Conservation (phyloP, 2,888 invertebrate genomes). For the Eucera pruinosa region DNA sequence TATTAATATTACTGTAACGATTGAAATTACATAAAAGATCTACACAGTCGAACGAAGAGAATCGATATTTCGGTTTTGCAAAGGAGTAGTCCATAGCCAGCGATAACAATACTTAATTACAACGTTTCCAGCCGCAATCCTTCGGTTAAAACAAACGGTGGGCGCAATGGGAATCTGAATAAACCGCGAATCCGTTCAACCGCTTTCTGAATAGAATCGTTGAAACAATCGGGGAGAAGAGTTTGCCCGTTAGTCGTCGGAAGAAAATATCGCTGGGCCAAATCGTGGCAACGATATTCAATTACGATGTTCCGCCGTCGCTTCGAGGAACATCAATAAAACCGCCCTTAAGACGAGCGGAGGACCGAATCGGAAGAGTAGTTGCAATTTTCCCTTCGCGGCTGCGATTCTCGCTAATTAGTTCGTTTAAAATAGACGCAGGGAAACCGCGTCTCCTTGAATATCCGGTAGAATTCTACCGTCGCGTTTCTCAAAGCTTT, state of each 20-base stretch:
- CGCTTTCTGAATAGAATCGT: constrained; percentile 13
- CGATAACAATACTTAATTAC: constrained; percentile 23
- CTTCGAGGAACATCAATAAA: neutral
- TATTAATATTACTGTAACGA: too few species aligned
- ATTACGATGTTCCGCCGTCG: constrained; percentile 16
- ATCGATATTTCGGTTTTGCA: constrained; percentile 1
- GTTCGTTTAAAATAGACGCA: constrained; percentile 32
- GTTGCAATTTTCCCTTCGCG: too few species aligned
- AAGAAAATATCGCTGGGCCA: constrained; percentile 28
- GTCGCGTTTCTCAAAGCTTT: too few species aligned
- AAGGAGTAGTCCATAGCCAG: neutral
- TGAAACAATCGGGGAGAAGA: constrained; percentile 16
- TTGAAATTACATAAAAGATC: too few species aligned
- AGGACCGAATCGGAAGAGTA: too few species aligned
- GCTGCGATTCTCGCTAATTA: constrained; percentile 29
- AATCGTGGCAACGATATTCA: constrained; percentile 25
- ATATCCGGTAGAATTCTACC: too few species aligned
- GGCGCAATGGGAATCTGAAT: neutral
- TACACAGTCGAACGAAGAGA: neutral
- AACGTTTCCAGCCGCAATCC: neutral
- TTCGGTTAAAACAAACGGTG: neutral
- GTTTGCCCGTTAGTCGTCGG: too few species aligned
- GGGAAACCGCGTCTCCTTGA: too few species aligned
- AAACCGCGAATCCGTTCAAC: constrained; percentile 22
- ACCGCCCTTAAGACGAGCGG: too few species aligned